phyloP scores from a whole-genome alignment of 2,888 invertebrate genomes.

The Tuberolachnus salignus region DNA sequence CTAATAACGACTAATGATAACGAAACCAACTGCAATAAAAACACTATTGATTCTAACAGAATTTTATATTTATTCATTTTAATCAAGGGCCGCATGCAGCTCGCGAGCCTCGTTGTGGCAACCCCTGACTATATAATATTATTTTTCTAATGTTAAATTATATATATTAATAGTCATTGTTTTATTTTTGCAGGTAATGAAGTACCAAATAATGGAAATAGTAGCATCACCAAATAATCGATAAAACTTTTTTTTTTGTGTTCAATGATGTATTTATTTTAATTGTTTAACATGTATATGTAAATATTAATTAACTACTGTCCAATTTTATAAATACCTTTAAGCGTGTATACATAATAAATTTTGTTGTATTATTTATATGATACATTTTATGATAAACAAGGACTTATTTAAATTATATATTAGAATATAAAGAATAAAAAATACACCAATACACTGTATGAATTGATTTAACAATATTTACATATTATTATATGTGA shows the following conservation, averaged over 20 bases:
- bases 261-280: slow-evolving; percentile 59
- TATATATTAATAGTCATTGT: neutral
- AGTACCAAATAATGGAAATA: slow-evolving; percentile 28
- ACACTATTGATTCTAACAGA: too few relatives aligned
- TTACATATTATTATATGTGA: too few relatives aligned
- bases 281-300: neutral
- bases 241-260: neutral
- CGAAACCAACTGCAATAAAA: too few relatives aligned
- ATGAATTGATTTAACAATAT: too few relatives aligned
- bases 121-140: too few relatives aligned
- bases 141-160: neutral
- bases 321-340: neutral
- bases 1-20: too few relatives aligned
- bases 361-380: neutral
- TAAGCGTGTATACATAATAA: neutral
- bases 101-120: too few relatives aligned
- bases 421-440: too few relatives aligned
- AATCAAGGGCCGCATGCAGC: too few relatives aligned
- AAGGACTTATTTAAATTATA: too few relatives aligned
- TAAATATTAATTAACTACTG: neutral
- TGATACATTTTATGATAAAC: neutral
- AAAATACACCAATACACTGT: too few relatives aligned
- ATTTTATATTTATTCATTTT: too few relatives aligned
- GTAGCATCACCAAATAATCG: slow-evolving; percentile 27
- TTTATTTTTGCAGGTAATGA: slow-evolving; percentile 45